Base-by-base conservation (phyloP, 2,888 invertebrate species). In the Hirtodrosophila histrioides region DNA sequence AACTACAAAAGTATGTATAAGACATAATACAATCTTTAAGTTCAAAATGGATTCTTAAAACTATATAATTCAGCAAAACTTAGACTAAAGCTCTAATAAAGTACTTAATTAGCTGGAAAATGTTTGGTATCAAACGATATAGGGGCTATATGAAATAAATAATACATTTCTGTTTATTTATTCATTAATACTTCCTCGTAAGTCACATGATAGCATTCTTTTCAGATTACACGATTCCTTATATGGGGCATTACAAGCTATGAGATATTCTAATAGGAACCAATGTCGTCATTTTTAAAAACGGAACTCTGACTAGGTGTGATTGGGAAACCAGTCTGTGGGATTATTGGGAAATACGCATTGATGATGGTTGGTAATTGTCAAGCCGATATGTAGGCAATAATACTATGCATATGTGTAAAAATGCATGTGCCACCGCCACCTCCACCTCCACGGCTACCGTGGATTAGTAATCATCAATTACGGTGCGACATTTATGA, bases 391-490 rank as follows among this genome's bases (percentile, higher is more conserved):
- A 54, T 33, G 27, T 46, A 55, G 49, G 40, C 48, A 17, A 46
- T 55, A 17, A 63, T 54, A 45, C 48, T 50, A 54, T 54, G 54
- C 53, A 61, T 65, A 45, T 54, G 41, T 8, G 43, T 37, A 17
- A 17, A 17, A 17, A 17, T 17, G 17, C 17, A 36, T 31, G 9
- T 31, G 31, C 8, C 31, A 31, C 31, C 9, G 31, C 31, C 7
- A 27, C 27, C 27, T 4, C 3, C 27, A 27, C 4, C 6, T 4
- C 27, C 9, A 31, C 58, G 62, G 66, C 62, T 55, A 67, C 61
- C 58, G 69, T 46, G 72, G 57, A 78, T 82, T 82, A 88, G 56
- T 86, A 82, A 88, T 82, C 83, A 64, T 66, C 82, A 69, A 85
- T 81, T 77, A 72, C 81, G 48, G 61, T 67, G 85, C 55, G 60